These are phyloP conservation scores for Lithobates pipiens DNA, from an alignment of 2,797 vertebrate genomes.

Conservation along the genomic window DNA sequence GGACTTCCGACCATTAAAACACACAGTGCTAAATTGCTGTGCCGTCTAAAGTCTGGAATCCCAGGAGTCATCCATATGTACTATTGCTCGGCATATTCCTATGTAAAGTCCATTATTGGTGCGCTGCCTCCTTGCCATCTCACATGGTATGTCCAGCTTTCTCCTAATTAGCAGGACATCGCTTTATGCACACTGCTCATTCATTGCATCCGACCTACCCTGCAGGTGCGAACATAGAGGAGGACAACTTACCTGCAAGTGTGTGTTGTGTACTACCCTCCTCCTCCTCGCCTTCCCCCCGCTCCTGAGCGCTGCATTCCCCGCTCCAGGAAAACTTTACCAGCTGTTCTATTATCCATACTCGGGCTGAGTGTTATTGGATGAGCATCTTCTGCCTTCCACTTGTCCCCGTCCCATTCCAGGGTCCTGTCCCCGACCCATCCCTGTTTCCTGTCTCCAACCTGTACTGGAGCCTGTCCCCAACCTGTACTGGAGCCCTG, in stretches of 20 bases:
- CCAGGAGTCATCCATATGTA: neutral
- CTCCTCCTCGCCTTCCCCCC: neutral
- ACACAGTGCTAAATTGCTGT: neutral
- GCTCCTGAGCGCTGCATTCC: neutral
- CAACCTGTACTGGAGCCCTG: too few relatives aligned
- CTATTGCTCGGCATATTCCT: neutral
- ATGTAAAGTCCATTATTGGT: neutral
- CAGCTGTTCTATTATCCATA: conserved; percentile 10
- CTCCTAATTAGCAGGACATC: neutral
- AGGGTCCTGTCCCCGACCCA: too few relatives aligned
- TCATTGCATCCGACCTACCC: neutral
- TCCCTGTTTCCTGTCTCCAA: too few relatives aligned
- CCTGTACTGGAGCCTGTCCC: too few relatives aligned
- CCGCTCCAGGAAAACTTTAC: conserved; percentile 20
- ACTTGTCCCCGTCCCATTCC: neutral
- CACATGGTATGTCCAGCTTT: neutral
- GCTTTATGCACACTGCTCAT: neutral
- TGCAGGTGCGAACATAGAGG: neutral
- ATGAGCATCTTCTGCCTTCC: neutral
- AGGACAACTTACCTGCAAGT: conserved; percentile 14
- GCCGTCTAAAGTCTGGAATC: neutral
- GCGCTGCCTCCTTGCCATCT: neutral
- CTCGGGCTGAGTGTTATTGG: neutral
- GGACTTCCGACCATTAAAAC: neutral
- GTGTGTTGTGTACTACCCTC: neutral